Percentiles rank a stretch among this genome's conserved stretches.
These are phyloP conservation scores for Heliothis subflexa DNA, from an alignment of 1,140 invertebrate genomes.

Conservation along the genomic window DNA sequence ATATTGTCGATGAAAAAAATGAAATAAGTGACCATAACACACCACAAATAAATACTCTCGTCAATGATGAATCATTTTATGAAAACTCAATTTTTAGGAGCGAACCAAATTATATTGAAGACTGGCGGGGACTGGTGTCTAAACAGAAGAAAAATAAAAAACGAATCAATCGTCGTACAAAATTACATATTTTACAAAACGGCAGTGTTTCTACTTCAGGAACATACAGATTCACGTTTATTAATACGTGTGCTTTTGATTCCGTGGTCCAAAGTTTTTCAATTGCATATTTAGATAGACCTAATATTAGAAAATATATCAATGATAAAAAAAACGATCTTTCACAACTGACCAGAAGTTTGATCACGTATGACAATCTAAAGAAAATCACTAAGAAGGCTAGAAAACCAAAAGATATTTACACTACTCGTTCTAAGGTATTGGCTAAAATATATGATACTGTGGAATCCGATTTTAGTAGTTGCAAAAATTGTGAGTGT, in stretches of 20 bases:
- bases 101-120: constrained; percentile 12
- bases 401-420: constrained; percentile 13
- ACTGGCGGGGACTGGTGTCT: constrained; percentile 8
- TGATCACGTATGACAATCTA: constrained; percentile 11
- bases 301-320: constrained; percentile 13
- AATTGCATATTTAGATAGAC: constrained; percentile 12
- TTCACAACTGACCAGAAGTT: constrained; percentile 11
- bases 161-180: constrained; percentile 11
- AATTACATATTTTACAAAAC: constrained; percentile 10
- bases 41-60: constrained; percentile 11
- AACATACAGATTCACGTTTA: constrained; percentile 12
- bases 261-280: constrained; percentile 10
- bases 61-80: constrained; percentile 13
- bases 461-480: constrained; percentile 11
- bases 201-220: constrained; percentile 10
- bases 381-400: constrained; percentile 11
- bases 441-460: constrained; percentile 12
- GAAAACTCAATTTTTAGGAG: constrained; percentile 12
- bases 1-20: constrained; percentile 13
- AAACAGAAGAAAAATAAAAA: constrained; percentile 13
- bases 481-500: constrained; percentile 11
- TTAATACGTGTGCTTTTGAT: constrained; percentile 12
- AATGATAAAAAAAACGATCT: constrained; percentile 13
- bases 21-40: constrained; percentile 11
- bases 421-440: constrained; percentile 11